Evolutionary conservation across 2,888 invertebrate species (phyloP), one percentile per base, ranked within the genome.

Genomic region (Venusia cambrica): DNA sequence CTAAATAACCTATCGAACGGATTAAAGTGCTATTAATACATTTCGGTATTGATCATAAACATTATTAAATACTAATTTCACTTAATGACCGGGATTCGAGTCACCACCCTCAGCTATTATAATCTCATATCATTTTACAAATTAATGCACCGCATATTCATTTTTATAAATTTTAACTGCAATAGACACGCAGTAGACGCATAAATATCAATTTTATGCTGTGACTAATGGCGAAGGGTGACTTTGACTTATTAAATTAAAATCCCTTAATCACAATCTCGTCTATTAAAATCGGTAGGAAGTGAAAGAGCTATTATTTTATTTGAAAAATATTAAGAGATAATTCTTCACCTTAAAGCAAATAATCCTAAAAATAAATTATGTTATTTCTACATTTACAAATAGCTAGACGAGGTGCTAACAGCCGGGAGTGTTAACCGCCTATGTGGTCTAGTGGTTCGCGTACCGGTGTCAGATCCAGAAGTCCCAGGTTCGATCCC

Each of bases 101-200:
- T 28, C 24, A 21, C 35, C 9, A 35, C 42, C 37, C 42, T 24
- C 36, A 38, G 28, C 30, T 12, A 15, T 16, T 22, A n/a, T 25
- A 30, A 26, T 38, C 16, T 32, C 20, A n/a, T n/a, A 28, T 25
- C 11, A 32, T 25, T 29, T 26, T 30, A 36, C 20, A 37, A 28
- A 29, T 29, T 30, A 29, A 27, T 26, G 5, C 9, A 27, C 36
- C 32, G 47, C 35, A 44, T 43, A 41, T 44, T 44, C 33, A 42
- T 45, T 35, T 35, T 36, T 35, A 40, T 43, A 30, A 33, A 35
- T 46, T 45, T 31, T 34, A 48, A 51, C 35, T 50, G 39, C 42
- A 49, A 31, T 29, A 34, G 25, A 32, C 54, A 54, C 51, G 54
- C 51, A 48, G 32, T 39, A 48, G 35, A 45, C 45, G 3, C 43